Conservation (phyloP, 2,113 vertebrate genomes). For the Podilymbus podiceps region DNA sequence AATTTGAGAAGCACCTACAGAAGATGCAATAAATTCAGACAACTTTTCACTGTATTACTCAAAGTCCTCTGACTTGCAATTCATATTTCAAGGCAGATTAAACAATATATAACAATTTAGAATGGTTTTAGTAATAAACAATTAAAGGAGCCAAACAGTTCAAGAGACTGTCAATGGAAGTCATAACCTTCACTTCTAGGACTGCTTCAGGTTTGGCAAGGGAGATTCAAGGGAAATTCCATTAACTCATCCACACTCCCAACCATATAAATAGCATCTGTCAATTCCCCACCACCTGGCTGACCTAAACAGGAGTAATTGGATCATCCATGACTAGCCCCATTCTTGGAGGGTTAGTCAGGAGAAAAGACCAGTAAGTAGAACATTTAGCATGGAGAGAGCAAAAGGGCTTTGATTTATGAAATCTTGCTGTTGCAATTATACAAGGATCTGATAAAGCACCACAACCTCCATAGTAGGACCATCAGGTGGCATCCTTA, state of each 20-base stretch:
- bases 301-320: background rate
- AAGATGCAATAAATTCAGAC: background rate
- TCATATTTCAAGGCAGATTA: background rate
- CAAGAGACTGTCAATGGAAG: background rate
- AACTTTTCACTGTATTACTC: background rate
- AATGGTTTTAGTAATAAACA: background rate
- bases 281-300: background rate
- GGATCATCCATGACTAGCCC: background rate
- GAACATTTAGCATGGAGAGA: background rate
- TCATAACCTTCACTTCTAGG: background rate
- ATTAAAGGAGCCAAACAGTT: background rate
- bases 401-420: background rate
- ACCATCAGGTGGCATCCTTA: background rate
- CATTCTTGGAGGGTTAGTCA: background rate
- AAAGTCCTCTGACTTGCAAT: background rate
- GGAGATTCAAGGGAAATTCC: background rate
- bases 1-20: background rate
- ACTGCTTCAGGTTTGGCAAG: background rate
- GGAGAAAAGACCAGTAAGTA: background rate
- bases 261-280: background rate
- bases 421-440: background rate
- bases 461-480: background rate
- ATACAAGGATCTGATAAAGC: background rate
- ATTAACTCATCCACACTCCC: background rate
- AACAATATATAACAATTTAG: background rate